Conservation (phyloP, 1,140 invertebrate species). For the Pissodes strobi region DNA sequence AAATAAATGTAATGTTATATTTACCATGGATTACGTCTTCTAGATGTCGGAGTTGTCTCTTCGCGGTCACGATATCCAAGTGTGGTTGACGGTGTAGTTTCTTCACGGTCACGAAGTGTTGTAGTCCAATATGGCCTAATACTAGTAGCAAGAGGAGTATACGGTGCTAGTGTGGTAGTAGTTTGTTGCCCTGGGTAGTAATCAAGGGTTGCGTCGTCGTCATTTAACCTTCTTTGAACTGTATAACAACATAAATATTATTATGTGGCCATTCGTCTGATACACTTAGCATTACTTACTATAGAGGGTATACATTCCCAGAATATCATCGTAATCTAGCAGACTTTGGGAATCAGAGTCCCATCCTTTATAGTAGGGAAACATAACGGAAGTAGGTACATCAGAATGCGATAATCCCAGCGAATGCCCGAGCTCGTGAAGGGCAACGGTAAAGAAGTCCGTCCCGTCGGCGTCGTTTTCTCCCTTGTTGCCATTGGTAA, state of each 20-base stretch:
- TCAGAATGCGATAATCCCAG: slow-evolving; percentile 77
- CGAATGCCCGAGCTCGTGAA: slow-evolving; percentile 83
- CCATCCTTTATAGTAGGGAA: slow-evolving; percentile 75
- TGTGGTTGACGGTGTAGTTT: no score
- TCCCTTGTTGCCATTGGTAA: no score
- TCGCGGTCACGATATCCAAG: background rate
- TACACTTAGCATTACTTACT: slow-evolving; percentile 57
- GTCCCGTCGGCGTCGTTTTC: slow-evolving; percentile 58
- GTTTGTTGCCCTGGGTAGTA: background rate
- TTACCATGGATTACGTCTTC: background rate
- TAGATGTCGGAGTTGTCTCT: background rate
- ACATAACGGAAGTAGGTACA: slow-evolving; percentile 74
- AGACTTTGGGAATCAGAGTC: slow-evolving; percentile 56
- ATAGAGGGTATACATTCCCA: slow-evolving; percentile 72
- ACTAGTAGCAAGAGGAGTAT: no score
- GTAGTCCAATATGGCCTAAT: background rate
- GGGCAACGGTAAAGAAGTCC: slow-evolving; percentile 75
- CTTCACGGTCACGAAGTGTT: background rate
- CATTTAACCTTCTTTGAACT: slow-evolving; percentile 32
- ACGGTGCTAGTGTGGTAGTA: background rate
- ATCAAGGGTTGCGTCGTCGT: background rate
- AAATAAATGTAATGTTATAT: background rate
- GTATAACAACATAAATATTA: background rate
- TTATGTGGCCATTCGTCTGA: no score
- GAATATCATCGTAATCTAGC: slow-evolving; percentile 74